Percentiles rank a stretch among this genome's conserved stretches.
phyloP scores from a whole-genome alignment of 2,113 vertebrate species.

The Rhagologus leucostigma region DNA sequence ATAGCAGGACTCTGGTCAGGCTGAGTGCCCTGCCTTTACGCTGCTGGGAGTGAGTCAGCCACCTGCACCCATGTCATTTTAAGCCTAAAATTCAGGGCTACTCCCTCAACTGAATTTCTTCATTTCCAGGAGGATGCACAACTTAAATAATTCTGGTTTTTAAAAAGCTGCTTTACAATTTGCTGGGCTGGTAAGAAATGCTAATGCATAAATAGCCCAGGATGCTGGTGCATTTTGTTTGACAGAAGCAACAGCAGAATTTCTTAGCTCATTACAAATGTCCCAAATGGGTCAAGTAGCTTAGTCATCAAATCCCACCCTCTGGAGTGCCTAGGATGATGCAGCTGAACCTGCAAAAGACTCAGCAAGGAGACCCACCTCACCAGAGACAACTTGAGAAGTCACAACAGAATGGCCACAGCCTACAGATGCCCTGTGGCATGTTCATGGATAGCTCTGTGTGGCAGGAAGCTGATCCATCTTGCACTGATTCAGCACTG shows the following conservation, averaged over 20 bases:
- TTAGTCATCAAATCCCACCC: background rate
- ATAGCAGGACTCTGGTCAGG: too few species aligned
- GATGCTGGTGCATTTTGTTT: background rate
- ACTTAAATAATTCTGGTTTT: background rate
- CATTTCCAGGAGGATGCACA: background rate
- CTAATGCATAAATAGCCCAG: background rate
- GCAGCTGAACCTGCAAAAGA: background rate
- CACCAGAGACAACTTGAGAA: background rate
- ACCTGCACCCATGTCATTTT: background rate
- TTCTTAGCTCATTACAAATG: background rate
- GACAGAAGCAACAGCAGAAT: background rate
- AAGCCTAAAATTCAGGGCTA: background rate
- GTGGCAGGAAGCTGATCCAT: background rate
- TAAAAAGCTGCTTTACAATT: background rate
- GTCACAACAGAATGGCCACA: background rate
- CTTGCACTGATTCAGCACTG: background rate
- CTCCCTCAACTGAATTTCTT: background rate
- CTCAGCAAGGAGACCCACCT: background rate
- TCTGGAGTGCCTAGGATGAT: background rate
- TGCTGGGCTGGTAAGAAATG: background rate
- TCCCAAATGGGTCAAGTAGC: background rate
- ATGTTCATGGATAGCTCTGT: background rate
- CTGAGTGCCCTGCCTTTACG: background rate
- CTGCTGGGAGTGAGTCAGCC: background rate
- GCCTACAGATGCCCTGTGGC: background rate